Evolutionary conservation across 37 sponge, comb jelly and placozoan species (phyloP).

Genomic region (Hormiphora californensis): DNA sequence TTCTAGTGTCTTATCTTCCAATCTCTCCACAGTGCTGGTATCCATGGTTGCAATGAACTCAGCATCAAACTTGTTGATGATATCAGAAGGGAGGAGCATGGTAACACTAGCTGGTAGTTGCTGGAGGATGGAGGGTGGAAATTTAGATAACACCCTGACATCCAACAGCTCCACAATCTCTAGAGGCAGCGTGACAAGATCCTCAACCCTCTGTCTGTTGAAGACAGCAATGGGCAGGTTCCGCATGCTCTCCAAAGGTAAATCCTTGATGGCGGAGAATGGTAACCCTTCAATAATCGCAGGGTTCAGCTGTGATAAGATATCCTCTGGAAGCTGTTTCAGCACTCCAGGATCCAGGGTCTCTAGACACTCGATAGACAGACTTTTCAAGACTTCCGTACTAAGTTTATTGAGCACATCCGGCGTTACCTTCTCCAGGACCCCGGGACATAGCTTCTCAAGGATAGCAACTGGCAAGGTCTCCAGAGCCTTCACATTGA

Average conservation of each 20-base stretch:
- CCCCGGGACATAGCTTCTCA: not conserved
- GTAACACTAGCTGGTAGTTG: not conserved
- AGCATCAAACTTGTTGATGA: not conserved
- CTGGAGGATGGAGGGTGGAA: not conserved
- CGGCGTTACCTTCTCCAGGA: not conserved
- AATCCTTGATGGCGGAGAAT: conserved; percentile 6
- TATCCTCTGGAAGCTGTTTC: not conserved
- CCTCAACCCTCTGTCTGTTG: not conserved
- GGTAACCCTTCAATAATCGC: not conserved
- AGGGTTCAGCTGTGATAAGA: not conserved
- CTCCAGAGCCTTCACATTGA: not conserved
- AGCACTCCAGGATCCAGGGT: not conserved
- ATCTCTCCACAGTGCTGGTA: not conserved
- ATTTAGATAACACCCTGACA: not conserved
- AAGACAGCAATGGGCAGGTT: not conserved
- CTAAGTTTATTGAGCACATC: not conserved
- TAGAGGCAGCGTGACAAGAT: not conserved
- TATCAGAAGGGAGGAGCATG: not conserved
- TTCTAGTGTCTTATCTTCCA: not conserved
- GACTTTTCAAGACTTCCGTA: not conserved
- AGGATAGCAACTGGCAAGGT: not conserved
- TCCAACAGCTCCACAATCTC: conserved; percentile 1
- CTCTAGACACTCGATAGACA: conserved; percentile 14
- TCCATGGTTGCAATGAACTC: not conserved
- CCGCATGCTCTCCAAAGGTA: not conserved